These are phyloP conservation scores for Acanthis flammea DNA, from an alignment of 2,797 vertebrate genomes.

Conservation along the genomic window DNA sequence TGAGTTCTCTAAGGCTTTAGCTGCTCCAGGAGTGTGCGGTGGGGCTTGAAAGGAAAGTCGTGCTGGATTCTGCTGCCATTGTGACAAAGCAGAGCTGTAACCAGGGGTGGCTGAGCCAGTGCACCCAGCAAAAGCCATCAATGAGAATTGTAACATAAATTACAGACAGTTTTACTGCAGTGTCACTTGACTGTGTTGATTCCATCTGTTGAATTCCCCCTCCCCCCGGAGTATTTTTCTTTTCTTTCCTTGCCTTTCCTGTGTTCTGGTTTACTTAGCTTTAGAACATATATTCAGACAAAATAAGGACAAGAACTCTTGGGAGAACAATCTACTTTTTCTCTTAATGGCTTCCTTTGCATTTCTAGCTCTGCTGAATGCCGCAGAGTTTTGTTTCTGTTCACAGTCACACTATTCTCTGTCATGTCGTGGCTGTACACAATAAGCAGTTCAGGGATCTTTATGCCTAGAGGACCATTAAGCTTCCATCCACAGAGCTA, in stretches of 20 bases:
- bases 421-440: not conserved
- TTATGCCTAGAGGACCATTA: not conserved
- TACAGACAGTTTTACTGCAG: not conserved
- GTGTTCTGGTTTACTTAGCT: not conserved
- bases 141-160: not conserved
- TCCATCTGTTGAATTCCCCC: constrained; percentile 9
- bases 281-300: not conserved
- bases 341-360: not conserved
- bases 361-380: not conserved
- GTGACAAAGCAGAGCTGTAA: not conserved
- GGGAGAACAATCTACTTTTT: not conserved
- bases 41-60: not conserved
- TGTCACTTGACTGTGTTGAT: not conserved
- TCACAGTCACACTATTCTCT: not conserved
- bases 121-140: not conserved
- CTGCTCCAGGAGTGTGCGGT: not conserved
- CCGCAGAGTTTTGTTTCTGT: not conserved
- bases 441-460: not conserved
- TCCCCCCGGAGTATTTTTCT: not conserved
- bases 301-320: constrained; percentile 10
- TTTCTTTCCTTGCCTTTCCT: not conserved
- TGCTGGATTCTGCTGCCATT: not conserved
- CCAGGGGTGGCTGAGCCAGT: not conserved
- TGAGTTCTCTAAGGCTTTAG: not conserved
- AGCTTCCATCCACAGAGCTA: not conserved